Evolutionary conservation across 2,888 invertebrate species (phyloP), one percentile per base, ranked within the genome.

Genomic region (Trichopoda pennipes): DNA sequence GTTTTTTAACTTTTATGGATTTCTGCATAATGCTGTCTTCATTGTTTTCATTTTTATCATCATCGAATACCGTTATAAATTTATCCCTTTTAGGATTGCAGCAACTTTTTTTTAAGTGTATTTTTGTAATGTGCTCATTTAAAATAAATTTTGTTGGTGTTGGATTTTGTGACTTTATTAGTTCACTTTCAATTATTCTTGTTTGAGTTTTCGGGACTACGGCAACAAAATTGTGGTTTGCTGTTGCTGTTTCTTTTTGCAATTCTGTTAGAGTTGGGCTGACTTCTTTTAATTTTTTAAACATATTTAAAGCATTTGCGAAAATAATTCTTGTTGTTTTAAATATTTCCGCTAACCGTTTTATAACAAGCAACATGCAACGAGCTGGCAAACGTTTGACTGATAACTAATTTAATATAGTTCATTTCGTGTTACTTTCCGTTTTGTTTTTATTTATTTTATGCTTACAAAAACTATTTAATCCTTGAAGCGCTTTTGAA

Each of bases 341-440:
- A 32, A 63, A 55, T 68, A 19, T 55, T 55, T 75, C 49, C 58
- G 72, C 19, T 60, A 64, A 69, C 28, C 49, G 56, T 47, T 70
- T 12, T 42, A 53, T 19, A 53, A 53, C 53, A 70, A 55, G 32
- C 58, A 68, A 68, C 42, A 51, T 51, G 82, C 72, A 82, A 75
- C 79, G 79, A 82, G 79, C 82, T 75, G 82, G 78, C 70, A 79
- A 82, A 79, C 82, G 82, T 75, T 79, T 78, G 56, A 68, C 66
- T 68, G 79, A 82, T 82, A 82, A 82, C 82, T 82, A 82, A 82
- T 79, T 82, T 75, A 79, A 75, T 79, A 61, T 35, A 82, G 72
- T 79, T 79, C 51, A 82, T 79, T 82, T 79, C 82, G 82, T 79
- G 79, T 75, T 75, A 82, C 75, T 82, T 82, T 75, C 70, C 49